Conservation (phyloP, 2,797 vertebrate species). For the Graptemys geographica region DNA sequence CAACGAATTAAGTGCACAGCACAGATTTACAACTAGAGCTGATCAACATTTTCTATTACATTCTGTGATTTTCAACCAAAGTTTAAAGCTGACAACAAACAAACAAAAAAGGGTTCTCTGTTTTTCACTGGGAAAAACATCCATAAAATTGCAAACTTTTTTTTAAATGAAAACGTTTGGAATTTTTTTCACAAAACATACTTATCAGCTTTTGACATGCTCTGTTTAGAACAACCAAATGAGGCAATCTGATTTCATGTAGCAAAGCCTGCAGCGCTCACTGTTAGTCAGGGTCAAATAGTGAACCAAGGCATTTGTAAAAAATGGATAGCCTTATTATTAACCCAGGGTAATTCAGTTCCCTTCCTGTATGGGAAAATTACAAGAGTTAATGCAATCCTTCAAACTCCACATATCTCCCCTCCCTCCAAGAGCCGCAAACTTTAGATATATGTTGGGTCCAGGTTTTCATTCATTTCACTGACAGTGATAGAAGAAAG, state of each 20-base stretch:
- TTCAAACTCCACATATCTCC: not conserved
- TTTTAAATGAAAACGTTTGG: not conserved
- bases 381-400: not conserved
- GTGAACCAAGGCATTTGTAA: not conserved
- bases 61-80: too few relatives aligned
- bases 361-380: too few relatives aligned
- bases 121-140: too few relatives aligned
- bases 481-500: not conserved
- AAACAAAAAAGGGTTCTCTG: too few relatives aligned
- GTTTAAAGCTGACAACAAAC: too few relatives aligned
- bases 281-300: not conserved
- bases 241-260: not conserved
- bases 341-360: accelerated
- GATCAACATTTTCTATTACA: not conserved
- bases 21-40: not conserved
- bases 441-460: not conserved
- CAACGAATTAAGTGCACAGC: not conserved
- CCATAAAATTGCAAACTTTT: not conserved
- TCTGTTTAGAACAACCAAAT: not conserved
- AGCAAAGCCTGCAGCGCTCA: not conserved
- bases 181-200: not conserved
- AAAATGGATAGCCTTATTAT: accelerated
- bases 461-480: not conserved
- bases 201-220: not conserved
- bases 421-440: not conserved